phyloP scores from a whole-genome alignment of 2,888 invertebrate genomes.

The Troilus luridus region DNA sequence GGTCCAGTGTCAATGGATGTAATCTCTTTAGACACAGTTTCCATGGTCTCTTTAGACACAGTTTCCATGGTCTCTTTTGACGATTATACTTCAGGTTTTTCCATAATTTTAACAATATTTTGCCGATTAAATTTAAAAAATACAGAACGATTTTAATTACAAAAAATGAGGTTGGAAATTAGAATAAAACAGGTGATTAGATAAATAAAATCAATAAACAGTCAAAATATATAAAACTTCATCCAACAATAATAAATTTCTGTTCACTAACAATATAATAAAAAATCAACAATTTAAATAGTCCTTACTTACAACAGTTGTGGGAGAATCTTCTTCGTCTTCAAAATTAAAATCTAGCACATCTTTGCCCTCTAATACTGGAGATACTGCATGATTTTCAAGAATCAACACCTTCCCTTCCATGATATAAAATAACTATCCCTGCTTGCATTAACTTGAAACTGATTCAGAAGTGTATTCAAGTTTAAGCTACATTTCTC shows the following conservation, averaged over 20 bases:
- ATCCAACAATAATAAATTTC: background rate
- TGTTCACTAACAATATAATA: background rate
- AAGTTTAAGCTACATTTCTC: background rate
- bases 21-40: too few species aligned
- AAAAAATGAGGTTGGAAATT: background rate
- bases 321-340: background rate
- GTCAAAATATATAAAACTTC: background rate
- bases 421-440: background rate
- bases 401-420: background rate
- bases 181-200: background rate
- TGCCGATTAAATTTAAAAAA: background rate
- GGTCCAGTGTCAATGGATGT: background rate
- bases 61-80: background rate
- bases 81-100: background rate
- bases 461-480: background rate
- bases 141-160: background rate
- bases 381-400: background rate
- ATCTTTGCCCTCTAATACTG: slow-evolving; percentile 5
- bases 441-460: background rate
- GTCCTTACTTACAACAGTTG: background rate
- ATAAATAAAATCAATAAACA: background rate
- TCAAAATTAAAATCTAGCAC: slow-evolving; percentile 51
- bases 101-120: background rate
- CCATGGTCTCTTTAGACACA: background rate
- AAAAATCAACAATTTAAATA: background rate